phyloP scores from a whole-genome alignment of 1,140 invertebrate genomes.

The Argopecten irradians region DNA sequence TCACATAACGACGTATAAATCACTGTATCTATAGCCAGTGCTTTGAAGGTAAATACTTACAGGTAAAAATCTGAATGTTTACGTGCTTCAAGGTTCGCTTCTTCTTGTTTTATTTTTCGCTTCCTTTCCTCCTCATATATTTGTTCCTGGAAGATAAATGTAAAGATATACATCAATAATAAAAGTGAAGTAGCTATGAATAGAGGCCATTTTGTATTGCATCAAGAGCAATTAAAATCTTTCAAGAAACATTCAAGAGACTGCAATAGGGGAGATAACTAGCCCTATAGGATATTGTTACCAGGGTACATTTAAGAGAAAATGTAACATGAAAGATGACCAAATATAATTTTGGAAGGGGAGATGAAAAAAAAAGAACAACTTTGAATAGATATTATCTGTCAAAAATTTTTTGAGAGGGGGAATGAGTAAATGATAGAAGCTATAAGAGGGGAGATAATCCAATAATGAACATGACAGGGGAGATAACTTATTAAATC shows the following conservation, averaged over 20 bases:
- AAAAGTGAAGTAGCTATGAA: neutral
- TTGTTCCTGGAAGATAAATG: constrained; percentile 66
- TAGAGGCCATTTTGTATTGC: neutral
- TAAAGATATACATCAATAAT: neutral
- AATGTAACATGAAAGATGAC: too few relatives aligned
- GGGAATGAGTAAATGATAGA: too few relatives aligned
- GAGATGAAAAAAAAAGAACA: too few relatives aligned
- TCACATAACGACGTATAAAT: neutral
- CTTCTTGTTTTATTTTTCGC: constrained; percentile 69
- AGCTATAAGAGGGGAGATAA: too few relatives aligned
- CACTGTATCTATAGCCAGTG: neutral
- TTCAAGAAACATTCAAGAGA: too few relatives aligned
- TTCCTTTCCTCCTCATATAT: constrained; percentile 72
- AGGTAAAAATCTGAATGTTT: constrained; percentile 74
- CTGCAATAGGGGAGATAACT: too few relatives aligned
- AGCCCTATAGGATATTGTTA: too few relatives aligned
- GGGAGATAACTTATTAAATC: neutral
- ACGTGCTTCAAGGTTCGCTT: constrained; percentile 67
- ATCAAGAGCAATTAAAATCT: too few relatives aligned
- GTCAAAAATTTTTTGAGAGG: too few relatives aligned
- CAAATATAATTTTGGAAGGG: too few relatives aligned
- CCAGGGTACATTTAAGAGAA: too few relatives aligned
- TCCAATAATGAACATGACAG: neutral
- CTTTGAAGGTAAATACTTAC: constrained; percentile 63
- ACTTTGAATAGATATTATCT: too few relatives aligned